Evolutionary conservation across 2,113 vertebrate genomes (phyloP).

Genomic region (Prinia subflava): DNA sequence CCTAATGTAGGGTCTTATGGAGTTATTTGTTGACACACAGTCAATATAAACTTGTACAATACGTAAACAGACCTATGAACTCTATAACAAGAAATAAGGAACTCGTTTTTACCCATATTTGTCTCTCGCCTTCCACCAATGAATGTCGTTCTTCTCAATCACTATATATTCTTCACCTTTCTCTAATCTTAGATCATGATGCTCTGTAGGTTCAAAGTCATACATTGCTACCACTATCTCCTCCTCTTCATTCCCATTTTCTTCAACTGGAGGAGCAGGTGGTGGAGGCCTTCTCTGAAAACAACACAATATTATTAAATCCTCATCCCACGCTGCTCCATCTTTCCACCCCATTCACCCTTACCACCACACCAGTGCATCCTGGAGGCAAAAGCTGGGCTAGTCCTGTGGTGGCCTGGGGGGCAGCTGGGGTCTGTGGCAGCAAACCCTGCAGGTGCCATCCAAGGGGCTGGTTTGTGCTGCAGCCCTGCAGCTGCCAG

Average conservation of each 20-base stretch:
- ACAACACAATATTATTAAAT: not conserved
- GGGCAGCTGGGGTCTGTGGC: fast-evolving
- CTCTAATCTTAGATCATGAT: slow-evolving; percentile 84
- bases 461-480: not conserved
- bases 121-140: slow-evolving; percentile 91
- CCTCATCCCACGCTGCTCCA: not conserved
- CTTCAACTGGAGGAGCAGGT: not conserved
- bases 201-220: slow-evolving; percentile 83
- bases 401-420: not conserved
- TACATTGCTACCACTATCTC: slow-evolving; percentile 88
- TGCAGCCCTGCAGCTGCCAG: not conserved
- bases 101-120: slow-evolving; percentile 77
- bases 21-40: not conserved
- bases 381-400: not conserved
- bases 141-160: slow-evolving; percentile 84
- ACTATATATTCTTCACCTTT: slow-evolving; percentile 86
- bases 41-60: not conserved
- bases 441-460: fast-evolving
- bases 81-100: not conserved
- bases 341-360: not conserved
- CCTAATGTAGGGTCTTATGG: not conserved
- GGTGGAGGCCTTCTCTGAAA: slow-evolving; percentile 75
- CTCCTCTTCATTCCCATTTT: slow-evolving; percentile 61
- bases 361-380: not conserved
- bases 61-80: not conserved